phyloP scores from a whole-genome alignment of 2,888 invertebrate genomes.

The Cerceris ruficornis region DNA sequence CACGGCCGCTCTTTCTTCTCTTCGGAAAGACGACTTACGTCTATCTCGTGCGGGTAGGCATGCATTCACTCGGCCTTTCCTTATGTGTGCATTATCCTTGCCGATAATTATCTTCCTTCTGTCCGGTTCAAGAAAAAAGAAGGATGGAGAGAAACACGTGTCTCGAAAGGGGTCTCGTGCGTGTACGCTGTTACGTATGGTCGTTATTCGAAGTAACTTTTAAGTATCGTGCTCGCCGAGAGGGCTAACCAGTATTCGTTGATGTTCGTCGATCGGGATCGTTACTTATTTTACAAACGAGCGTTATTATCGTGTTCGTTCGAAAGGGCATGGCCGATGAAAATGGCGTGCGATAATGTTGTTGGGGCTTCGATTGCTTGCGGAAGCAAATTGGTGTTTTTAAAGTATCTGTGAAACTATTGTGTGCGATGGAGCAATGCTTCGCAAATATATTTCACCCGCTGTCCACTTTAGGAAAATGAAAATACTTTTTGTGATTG shows the following conservation, averaged over 20 bases:
- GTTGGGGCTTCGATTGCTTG: no score
- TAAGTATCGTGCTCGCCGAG: constrained; percentile 39
- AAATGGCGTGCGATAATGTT: constrained; percentile 12
- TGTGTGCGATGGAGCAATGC: no score
- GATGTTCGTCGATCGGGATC: constrained; percentile 41
- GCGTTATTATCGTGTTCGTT: constrained; percentile 47
- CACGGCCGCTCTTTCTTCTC: neutral
- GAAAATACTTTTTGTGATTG: no score
- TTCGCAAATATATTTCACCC: no score
- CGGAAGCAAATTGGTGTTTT: no score
- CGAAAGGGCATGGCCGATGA: constrained; percentile 23
- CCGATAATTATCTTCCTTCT: constrained; percentile 52
- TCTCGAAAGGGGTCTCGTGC: constrained; percentile 54
- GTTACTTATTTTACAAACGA: constrained; percentile 56
- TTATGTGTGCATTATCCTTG: constrained; percentile 41
- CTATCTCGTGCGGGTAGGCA: constrained; percentile 20
- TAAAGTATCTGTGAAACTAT: no score
- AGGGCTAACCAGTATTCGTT: constrained; percentile 23
- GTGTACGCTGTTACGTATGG: constrained; percentile 60
- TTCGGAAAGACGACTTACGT: neutral
- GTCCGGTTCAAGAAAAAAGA: constrained; percentile 8
- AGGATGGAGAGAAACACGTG: constrained; percentile 37
- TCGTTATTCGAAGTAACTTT: constrained; percentile 60
- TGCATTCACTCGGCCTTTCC: constrained; percentile 17
- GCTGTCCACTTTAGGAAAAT: no score